phyloP scores from a whole-genome alignment of 2,888 invertebrate genomes.

The Ophion slaviceki region DNA sequence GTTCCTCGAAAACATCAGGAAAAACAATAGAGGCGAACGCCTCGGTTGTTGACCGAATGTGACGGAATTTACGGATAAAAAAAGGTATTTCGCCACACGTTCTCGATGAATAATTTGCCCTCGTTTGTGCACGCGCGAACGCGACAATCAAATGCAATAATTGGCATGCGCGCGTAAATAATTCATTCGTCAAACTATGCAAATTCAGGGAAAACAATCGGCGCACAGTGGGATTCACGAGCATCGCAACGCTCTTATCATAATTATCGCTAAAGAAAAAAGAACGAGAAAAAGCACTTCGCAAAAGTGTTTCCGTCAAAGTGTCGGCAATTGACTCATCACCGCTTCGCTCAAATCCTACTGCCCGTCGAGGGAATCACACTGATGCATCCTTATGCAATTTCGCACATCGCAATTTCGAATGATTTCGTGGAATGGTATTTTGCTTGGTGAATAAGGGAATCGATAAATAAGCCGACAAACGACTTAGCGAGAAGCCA shows the following conservation, averaged over 20 bases:
- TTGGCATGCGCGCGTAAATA: background rate
- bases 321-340: conserved; percentile 15
- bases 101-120: background rate
- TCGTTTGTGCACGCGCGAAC: too few species aligned
- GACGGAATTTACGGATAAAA: conserved; percentile 47
- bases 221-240: too few species aligned
- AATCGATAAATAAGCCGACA: background rate
- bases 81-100: conserved; percentile 45
- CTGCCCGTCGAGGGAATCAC: background rate
- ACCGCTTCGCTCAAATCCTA: background rate
- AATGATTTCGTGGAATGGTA: background rate
- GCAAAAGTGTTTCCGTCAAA: background rate
- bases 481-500: too few species aligned
- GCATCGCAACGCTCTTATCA: too few species aligned
- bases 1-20: background rate
- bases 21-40: conserved; percentile 66
- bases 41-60: conserved; percentile 64
- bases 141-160: too few species aligned
- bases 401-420: background rate
- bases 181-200: background rate
- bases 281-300: too few species aligned
- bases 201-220: too few species aligned
- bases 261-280: too few species aligned
- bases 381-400: background rate
- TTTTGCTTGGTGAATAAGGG: background rate